Evolutionary conservation across 2,888 invertebrate genomes (phyloP).

Genomic region (Linnaemya vulpina): DNA sequence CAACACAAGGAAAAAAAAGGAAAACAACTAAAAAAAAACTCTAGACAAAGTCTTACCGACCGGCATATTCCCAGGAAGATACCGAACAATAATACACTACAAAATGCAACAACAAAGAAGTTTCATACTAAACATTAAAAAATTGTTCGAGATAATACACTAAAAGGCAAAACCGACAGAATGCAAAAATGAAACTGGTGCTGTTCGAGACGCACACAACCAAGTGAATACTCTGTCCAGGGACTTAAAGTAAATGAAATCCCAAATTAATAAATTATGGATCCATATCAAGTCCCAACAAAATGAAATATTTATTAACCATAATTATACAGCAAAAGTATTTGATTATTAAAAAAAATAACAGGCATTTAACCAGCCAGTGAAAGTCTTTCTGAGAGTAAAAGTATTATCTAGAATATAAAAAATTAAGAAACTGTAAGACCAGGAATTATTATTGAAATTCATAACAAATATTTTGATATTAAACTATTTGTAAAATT

Average conservation of each 20-base stretch:
- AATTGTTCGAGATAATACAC: slow-evolving; percentile 50
- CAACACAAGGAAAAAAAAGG: not conserved
- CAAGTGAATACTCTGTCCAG: slow-evolving; percentile 1
- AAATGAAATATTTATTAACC: no score
- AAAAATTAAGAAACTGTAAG: no score
- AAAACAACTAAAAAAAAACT: not conserved
- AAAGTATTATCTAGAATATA: no score
- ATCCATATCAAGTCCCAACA: not conserved
- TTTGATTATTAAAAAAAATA: no score
- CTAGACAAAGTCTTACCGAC: slow-evolving; percentile 49
- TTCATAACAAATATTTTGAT: no score
- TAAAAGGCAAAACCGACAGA: not conserved
- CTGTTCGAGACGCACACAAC: not conserved
- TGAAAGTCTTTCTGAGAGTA: no score
- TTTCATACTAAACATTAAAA: slow-evolving; percentile 26
- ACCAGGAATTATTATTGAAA: no score
- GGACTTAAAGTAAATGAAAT: not conserved
- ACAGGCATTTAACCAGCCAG: no score
- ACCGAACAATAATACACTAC: slow-evolving; percentile 13
- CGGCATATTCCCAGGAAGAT: slow-evolving; percentile 25
- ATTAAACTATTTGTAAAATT: no score
- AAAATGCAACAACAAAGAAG: slow-evolving; percentile 8
- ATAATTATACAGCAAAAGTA: no score
- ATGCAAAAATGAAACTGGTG: not conserved
- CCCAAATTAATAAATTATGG: not conserved